Percentiles rank a stretch among this genome's conserved stretches.
phyloP scores from a whole-genome alignment of 2,797 vertebrate species.

The Peromyscus eremicus region DNA sequence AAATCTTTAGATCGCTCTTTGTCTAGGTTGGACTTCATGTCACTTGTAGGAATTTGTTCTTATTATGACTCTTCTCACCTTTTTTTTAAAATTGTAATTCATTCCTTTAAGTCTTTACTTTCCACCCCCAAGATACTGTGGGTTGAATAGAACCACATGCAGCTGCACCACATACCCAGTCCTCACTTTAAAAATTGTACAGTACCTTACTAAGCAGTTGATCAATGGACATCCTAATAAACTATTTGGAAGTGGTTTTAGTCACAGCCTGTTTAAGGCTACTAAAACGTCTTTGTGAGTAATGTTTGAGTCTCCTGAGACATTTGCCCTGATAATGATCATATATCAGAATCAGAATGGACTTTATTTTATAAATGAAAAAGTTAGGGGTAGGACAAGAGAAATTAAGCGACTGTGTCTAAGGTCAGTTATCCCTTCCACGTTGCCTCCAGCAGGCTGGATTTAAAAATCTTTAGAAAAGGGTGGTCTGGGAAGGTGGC shows the following conservation, averaged over 20 bases:
- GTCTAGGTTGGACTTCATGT: not conserved
- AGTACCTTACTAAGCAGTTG: slow-evolving; percentile 53
- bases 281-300: slow-evolving; percentile 15
- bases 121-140: not conserved
- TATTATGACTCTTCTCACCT: not conserved
- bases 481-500: no score
- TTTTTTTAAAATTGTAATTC: not conserved
- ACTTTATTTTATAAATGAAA: slow-evolving; percentile 39
- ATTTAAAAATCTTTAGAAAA: not conserved
- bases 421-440: not conserved
- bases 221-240: slow-evolving; percentile 20
- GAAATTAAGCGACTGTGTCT: not conserved
- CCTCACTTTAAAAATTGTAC: not conserved
- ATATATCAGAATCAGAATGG: not conserved
- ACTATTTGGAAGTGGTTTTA: slow-evolving; percentile 18
- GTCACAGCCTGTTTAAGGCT: slow-evolving; percentile 35
- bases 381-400: not conserved
- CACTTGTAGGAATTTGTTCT: not conserved
- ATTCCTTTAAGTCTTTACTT: slow-evolving; percentile 8
- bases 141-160: not conserved
- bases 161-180: not conserved
- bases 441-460: not conserved
- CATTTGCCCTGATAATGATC: not conserved
- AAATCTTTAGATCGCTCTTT: not conserved
- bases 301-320: slow-evolving; percentile 33